These are phyloP conservation scores for Diplazon laetatorius DNA, from an alignment of 2,888 invertebrate genomes.

Conservation along the genomic window DNA sequence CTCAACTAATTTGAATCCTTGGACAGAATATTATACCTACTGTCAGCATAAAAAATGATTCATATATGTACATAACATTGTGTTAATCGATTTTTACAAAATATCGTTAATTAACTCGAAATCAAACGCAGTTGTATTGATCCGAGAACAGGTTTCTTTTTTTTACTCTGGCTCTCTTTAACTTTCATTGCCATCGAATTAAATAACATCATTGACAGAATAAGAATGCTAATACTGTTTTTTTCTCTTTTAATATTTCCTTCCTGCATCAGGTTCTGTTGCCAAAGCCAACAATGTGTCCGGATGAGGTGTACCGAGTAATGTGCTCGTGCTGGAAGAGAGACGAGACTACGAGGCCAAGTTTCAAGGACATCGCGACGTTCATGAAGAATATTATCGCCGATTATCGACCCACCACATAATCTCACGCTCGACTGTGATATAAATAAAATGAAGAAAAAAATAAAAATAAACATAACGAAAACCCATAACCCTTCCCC, in stretches of 20 bases:
- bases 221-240: neutral
- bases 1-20: too few species aligned
- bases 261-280: constrained; percentile 83
- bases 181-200: neutral
- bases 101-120: too few species aligned
- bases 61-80: too few species aligned
- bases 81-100: too few species aligned
- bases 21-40: too few species aligned
- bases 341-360: constrained; percentile 85
- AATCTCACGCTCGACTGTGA: constrained; percentile 76
- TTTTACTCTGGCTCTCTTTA: neutral
- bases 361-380: constrained; percentile 87
- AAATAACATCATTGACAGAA: neutral
- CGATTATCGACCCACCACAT: constrained; percentile 83
- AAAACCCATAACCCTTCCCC: constrained; percentile 30
- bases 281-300: constrained; percentile 90
- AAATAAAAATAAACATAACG: constrained; percentile 8
- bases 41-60: too few species aligned
- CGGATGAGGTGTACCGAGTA: constrained; percentile 89
- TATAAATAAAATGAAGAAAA: constrained; percentile 66
- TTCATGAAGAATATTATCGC: constrained; percentile 87
- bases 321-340: constrained; percentile 89
- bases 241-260: constrained; percentile 20
- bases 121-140: too few species aligned
- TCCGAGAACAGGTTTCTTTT: too few species aligned